These are phyloP conservation scores for Phortica magna DNA, from an alignment of 2,888 invertebrate genomes.

Conservation along the genomic window DNA sequence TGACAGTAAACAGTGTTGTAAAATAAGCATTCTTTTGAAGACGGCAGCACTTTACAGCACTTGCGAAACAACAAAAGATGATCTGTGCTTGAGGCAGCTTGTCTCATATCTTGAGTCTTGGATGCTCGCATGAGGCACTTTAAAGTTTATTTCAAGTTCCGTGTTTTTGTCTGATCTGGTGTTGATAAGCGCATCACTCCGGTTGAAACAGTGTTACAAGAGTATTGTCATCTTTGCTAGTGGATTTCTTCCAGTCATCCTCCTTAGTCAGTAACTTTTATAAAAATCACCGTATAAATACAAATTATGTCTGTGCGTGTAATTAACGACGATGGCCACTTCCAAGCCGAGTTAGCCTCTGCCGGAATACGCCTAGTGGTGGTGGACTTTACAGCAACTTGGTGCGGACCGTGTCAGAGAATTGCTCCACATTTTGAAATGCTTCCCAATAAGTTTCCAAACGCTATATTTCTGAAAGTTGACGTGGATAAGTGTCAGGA, in stretches of 20 bases:
- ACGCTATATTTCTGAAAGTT: constrained; percentile 94
- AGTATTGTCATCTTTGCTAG: not conserved
- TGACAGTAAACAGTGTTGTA: not conserved
- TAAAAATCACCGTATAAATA: constrained; percentile 14
- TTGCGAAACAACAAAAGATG: not conserved
- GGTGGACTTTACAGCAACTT: constrained; percentile 96
- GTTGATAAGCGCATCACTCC: not conserved
- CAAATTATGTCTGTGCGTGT: constrained; percentile 74
- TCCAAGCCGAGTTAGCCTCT: constrained; percentile 89
- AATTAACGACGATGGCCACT: constrained; percentile 82
- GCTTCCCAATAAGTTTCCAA: constrained; percentile 90
- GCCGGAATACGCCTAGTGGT: constrained; percentile 94
- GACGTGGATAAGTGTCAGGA: constrained; percentile 93
- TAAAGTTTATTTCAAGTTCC: too few species aligned
- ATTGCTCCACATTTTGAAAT: constrained; percentile 96
- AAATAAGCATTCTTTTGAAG: not conserved
- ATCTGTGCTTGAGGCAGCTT: too few species aligned
- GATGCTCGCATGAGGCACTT: too few species aligned
- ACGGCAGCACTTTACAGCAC: not conserved
- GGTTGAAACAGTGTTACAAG: not conserved
- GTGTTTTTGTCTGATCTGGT: too few species aligned
- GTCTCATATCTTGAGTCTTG: too few species aligned
- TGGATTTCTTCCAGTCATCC: not conserved
- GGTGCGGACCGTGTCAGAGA: constrained; percentile 98
- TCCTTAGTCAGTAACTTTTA: not conserved